A percentile compares a stretch with the other conserved stretches of the same genome.
These are phyloP conservation scores for Heliconius hewitsoni DNA, from an alignment of 1,140 invertebrate genomes.

Conservation along the genomic window DNA sequence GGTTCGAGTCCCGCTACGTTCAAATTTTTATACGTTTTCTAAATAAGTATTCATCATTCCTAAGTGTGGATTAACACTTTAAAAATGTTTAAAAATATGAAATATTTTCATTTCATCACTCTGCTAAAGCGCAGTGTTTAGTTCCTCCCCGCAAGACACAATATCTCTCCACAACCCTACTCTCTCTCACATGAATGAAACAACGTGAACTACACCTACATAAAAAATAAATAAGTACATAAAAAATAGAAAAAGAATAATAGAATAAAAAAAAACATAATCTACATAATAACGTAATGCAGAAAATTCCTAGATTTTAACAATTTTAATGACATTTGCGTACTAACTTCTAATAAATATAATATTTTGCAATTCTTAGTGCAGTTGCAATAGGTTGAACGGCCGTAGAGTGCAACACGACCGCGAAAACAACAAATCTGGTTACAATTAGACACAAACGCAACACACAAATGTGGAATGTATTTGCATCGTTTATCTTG, in stretches of 20 bases:
- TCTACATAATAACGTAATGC: not conserved
- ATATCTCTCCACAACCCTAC: no score
- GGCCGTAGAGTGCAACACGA: constrained; percentile 22
- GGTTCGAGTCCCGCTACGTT: no score
- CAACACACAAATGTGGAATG: not conserved
- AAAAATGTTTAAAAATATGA: no score
- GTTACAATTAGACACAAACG: constrained; percentile 28
- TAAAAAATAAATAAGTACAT: no score
- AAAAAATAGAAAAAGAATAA: no score
- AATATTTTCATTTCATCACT: no score
- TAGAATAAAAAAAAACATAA: not conserved
- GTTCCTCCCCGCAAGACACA: no score
- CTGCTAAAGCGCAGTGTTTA: no score
- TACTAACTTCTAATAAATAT: not conserved
- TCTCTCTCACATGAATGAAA: not conserved
- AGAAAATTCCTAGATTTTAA: not conserved
- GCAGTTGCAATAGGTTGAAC: constrained; percentile 18
- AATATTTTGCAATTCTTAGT: not conserved
- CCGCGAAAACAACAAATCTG: constrained; percentile 24
- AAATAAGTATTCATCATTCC: no score
- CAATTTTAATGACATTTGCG: not conserved
- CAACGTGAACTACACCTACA: not conserved
- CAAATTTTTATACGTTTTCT: no score
- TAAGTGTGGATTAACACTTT: no score
- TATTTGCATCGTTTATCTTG: not conserved